Evolutionary conservation across 2,797 vertebrate genomes (phyloP), one percentile per base, ranked within the genome.

Genomic region (Bufotes viridis): DNA sequence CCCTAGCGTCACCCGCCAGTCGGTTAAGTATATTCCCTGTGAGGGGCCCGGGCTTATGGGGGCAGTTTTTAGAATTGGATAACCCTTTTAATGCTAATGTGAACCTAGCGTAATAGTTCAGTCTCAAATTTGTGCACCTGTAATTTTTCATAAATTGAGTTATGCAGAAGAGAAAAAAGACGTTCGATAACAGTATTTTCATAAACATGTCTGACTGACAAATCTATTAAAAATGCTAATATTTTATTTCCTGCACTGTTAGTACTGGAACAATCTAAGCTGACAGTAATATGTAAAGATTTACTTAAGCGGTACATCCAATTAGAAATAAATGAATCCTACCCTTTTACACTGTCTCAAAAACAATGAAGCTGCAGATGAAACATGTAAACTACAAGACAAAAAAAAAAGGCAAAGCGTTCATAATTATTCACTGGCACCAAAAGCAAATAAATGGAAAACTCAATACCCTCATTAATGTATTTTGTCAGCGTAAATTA

Each of bases 261-360:
- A 74, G n/a, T 75, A 49, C 55, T 84, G 69, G 53, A 72, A 82
- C 51, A 84, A 84, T 34, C 53, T n/a, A 34, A 84, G 82, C 14
- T 84, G 82, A 84, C 82, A 84, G 57, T 75, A 75, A 84, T 58
- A 75, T 84, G 29, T 29, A 75, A 75, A 60, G 20, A 61, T 74
- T 75, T 75, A 61, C 69, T 58, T 75, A 61, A 84, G 82, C 70
- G 70, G 69, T 84, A 42, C 70, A 84, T 84, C 55, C 82, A 84
- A 84, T 84, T 84, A 75, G 82, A 84, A 84, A 75, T 60, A 84
- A 84, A 84, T 84, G 5, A 84, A 84, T 84, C 57, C 57, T 84
- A 58, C 82, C 70, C 34, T 75, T 75, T 74, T 75, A 84, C 70
- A 24, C 34, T 75, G 82, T 58, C 70, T 49, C 5, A 61, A 75